These are phyloP conservation scores for Paraplagusia blochii DNA, from an alignment of 2,113 vertebrate genomes.

Conservation along the genomic window DNA sequence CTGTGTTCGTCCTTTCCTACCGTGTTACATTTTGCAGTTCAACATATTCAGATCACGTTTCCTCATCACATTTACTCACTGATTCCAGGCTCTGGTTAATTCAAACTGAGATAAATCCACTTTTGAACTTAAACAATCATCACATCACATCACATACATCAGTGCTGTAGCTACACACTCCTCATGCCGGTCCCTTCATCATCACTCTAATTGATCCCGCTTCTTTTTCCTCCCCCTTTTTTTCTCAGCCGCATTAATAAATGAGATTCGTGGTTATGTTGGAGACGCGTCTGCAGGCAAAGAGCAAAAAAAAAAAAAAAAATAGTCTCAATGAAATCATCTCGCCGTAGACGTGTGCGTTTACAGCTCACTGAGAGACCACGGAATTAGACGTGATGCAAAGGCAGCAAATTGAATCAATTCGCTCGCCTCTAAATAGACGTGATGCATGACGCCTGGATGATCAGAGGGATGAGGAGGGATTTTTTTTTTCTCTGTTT, in stretches of 20 bases:
- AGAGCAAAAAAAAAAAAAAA: slow-evolving; percentile 25
- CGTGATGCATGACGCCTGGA: slow-evolving; percentile 56
- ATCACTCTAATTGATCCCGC: slow-evolving; percentile 9
- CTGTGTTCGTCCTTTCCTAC: neutral
- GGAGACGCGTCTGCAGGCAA: slow-evolving; percentile 29
- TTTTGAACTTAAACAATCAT: slow-evolving; percentile 30
- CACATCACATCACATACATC: slow-evolving; percentile 42
- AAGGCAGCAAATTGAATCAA: slow-evolving; percentile 74
- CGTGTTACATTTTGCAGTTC: neutral
- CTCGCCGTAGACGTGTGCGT: slow-evolving; percentile 35
- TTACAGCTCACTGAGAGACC: slow-evolving; percentile 60
- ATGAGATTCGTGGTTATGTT: slow-evolving; percentile 52
- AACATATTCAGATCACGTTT: slow-evolving; percentile 8
- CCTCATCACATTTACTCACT: slow-evolving; percentile 2
- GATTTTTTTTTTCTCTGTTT: slow-evolving; percentile 59
- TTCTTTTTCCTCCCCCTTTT: slow-evolving; percentile 37
- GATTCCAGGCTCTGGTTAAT: slow-evolving; percentile 1
- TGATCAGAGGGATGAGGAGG: slow-evolving; percentile 60
- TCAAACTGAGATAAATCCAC: slow-evolving; percentile 5
- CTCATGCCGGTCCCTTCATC: slow-evolving; percentile 58
- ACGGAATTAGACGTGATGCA: slow-evolving; percentile 64
- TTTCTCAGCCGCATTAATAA: slow-evolving; percentile 57
- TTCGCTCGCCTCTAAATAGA: slow-evolving; percentile 68
- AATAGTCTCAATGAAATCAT: slow-evolving; percentile 31
- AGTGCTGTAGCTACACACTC: slow-evolving; percentile 16